A percentile compares a stretch with the other conserved stretches of the same genome.
These are phyloP conservation scores for Platalea minor DNA, from an alignment of 2,797 vertebrate genomes.

Conservation along the genomic window DNA sequence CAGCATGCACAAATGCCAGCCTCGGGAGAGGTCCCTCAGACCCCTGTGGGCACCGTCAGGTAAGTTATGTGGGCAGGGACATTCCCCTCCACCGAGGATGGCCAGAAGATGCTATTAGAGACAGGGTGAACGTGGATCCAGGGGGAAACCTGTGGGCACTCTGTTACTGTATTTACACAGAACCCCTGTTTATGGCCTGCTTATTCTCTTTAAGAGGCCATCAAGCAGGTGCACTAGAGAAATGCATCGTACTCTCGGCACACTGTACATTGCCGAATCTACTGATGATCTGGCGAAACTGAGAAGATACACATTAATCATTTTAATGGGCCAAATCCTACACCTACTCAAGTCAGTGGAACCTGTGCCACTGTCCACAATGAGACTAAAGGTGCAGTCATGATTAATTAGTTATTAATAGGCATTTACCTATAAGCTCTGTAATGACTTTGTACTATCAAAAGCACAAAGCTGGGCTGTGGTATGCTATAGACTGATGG, in stretches of 20 bases:
- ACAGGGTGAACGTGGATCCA: fast-evolving
- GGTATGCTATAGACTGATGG: neutral
- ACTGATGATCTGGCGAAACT: neutral
- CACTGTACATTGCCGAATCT: fast-evolving
- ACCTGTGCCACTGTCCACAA: neutral
- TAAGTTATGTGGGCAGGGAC: neutral
- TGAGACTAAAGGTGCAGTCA: neutral
- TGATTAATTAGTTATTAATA: neutral
- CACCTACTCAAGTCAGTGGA: neutral
- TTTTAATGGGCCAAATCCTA: neutral
- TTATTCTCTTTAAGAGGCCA: neutral
- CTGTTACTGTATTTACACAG: neutral
- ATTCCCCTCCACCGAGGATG: neutral
- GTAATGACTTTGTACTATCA: neutral
- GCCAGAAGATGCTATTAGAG: neutral
- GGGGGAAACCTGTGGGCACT: neutral
- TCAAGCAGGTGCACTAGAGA: neutral
- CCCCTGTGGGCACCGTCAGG: neutral
- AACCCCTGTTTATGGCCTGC: neutral
- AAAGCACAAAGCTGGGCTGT: neutral
- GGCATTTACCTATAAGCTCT: neutral
- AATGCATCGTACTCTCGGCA: neutral
- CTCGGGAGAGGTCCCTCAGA: neutral
- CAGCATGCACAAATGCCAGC: neutral
- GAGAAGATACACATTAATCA: neutral